A percentile compares a stretch with the other conserved stretches of the same genome.
phyloP scores from a whole-genome alignment of 2,113 vertebrate genomes.

The Pandion haliaetus region DNA sequence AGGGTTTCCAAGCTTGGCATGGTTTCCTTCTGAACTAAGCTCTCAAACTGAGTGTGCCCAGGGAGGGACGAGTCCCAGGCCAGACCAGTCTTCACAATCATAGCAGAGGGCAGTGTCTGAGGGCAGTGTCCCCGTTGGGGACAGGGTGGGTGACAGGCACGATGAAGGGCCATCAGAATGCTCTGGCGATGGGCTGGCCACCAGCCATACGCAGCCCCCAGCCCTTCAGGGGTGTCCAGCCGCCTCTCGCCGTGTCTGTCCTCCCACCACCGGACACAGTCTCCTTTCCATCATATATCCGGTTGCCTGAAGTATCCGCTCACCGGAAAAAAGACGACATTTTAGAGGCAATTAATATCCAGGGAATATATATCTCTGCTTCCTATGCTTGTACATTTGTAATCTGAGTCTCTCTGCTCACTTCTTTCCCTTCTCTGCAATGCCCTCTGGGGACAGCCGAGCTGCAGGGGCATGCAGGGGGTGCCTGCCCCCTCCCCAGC shows the following conservation, averaged over 20 bases:
- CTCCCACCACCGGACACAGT: neutral
- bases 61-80: rapidly evolving
- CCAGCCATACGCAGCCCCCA: neutral
- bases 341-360: slow-evolving; percentile 52
- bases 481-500: neutral
- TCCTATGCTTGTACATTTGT: slow-evolving; percentile 45
- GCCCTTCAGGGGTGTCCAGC: neutral
- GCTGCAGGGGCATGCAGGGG: rapidly evolving
- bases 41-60: rapidly evolving
- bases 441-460: neutral
- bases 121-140: neutral
- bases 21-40: neutral
- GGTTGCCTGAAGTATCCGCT: neutral
- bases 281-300: slow-evolving; percentile 4
- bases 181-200: neutral
- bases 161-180: rapidly evolving
- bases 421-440: neutral
- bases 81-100: rapidly evolving
- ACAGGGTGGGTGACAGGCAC: rapidly evolving
- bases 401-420: neutral
- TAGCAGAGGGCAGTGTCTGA: neutral
- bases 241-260: rapidly evolving
- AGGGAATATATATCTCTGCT: slow-evolving; percentile 6
- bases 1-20: neutral
- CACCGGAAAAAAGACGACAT: neutral